A percentile compares a stretch with the other conserved stretches of the same genome.
phyloP scores from a whole-genome alignment of 2,888 invertebrate genomes.

The Pterostichus madidus region DNA sequence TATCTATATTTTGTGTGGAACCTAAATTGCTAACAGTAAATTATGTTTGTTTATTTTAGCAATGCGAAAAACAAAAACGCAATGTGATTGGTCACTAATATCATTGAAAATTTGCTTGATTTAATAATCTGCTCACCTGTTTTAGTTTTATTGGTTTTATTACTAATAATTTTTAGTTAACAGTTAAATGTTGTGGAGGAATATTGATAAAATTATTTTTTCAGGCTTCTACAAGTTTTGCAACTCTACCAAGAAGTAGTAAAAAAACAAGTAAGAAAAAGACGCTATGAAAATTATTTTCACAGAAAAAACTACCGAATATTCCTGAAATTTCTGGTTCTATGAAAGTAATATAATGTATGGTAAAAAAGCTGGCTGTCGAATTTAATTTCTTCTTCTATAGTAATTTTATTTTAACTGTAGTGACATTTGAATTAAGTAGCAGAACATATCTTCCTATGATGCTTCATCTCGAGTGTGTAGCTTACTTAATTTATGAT shows the following conservation, averaged over 20 bases:
- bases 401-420: constrained; percentile 19
- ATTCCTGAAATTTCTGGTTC: constrained; percentile 50
- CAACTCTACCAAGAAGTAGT: constrained; percentile 86
- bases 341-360: constrained; percentile 29
- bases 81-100: constrained; percentile 12
- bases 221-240: constrained; percentile 79
- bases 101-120: constrained; percentile 30
- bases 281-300: constrained; percentile 74
- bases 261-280: constrained; percentile 88
- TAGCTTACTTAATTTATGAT: constrained; percentile 54
- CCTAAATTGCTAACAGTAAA: constrained; percentile 1
- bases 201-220: constrained; percentile 32
- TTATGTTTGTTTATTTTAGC: constrained; percentile 23
- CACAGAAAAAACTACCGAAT: constrained; percentile 15
- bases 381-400: neutral
- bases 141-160: constrained; percentile 8
- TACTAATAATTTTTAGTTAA: neutral
- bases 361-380: constrained; percentile 8
- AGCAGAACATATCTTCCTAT: constrained; percentile 59
- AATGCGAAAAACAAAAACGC: constrained; percentile 22
- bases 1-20: constrained; percentile 1
- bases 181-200: neutral
- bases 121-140: constrained; percentile 38
- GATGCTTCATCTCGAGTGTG: constrained; percentile 56
- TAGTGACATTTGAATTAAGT: constrained; percentile 45